Conservation (phyloP, 2,113 vertebrate species). For the Rhipidura dahli region DNA sequence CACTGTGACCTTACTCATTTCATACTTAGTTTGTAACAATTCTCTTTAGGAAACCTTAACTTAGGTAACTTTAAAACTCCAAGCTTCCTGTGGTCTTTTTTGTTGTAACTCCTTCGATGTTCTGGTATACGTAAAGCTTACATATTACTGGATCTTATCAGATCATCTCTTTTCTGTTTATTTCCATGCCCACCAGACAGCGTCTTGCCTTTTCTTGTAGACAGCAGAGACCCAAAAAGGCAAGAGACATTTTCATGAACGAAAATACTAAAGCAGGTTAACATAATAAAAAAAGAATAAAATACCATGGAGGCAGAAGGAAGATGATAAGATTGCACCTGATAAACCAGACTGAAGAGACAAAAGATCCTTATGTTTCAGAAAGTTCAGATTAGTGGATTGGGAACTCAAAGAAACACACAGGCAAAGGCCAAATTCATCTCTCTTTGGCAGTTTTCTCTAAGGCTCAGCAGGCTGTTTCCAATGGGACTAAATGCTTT, state of each 20-base stretch:
- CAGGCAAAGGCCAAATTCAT: not conserved
- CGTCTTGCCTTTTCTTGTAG: not conserved
- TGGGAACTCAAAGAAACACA: not conserved
- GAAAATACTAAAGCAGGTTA: not conserved
- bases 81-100: not conserved
- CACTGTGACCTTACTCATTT: fast-evolving
- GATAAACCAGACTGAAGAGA: not conserved
- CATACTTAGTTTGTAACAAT: not conserved
- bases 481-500: not conserved
- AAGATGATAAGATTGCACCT: not conserved
- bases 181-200: not conserved
- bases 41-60: not conserved
- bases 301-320: not conserved
- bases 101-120: not conserved
- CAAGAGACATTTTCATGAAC: not conserved
- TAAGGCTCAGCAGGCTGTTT: too few species aligned
- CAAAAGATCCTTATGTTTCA: not conserved
- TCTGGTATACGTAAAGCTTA: not conserved
- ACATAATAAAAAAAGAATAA: not conserved
- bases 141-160: not conserved
- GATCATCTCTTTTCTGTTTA: not conserved
- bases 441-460: not conserved
- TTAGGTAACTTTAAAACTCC: not conserved
- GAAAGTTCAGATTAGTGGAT: not conserved
- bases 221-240: not conserved